These are phyloP conservation scores for Ethmia dodecea DNA, from an alignment of 2,888 invertebrate genomes.

Conservation along the genomic window DNA sequence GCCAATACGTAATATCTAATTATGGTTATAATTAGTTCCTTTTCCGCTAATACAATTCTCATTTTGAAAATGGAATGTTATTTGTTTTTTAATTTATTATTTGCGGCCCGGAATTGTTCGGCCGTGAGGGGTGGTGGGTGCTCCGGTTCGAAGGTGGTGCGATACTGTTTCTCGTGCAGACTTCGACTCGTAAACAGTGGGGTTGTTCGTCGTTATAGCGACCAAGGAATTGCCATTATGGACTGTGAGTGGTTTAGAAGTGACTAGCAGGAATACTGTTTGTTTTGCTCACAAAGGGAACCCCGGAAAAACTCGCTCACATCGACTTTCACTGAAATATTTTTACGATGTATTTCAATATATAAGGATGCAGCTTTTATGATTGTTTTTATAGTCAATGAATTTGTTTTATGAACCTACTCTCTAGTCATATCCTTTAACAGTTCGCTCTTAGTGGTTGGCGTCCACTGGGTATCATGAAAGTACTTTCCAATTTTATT, in stretches of 20 bases:
- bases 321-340: no score
- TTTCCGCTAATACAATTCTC: slow-evolving; percentile 5
- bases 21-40: slow-evolving; percentile 19
- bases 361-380: no score
- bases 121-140: slow-evolving; percentile 42
- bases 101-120: background rate
- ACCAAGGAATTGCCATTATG: slow-evolving; percentile 72
- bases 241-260: slow-evolving; percentile 48
- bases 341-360: no score
- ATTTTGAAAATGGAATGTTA: slow-evolving; percentile 13
- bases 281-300: slow-evolving; percentile 6
- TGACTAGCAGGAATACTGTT: slow-evolving; percentile 27
- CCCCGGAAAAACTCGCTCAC: no score
- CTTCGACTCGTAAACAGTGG: slow-evolving; percentile 74
- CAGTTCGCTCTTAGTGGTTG: no score
- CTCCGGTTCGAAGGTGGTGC: slow-evolving; percentile 68
- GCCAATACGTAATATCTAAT: no score
- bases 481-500: no score
- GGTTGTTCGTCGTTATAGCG: slow-evolving; percentile 75
- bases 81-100: background rate
- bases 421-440: no score
- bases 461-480: no score
- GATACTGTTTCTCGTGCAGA: slow-evolving; percentile 74
- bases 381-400: no score
- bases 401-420: no score